Conservation (phyloP, 2,888 invertebrate genomes). For the Plagodis dolabraria region DNA sequence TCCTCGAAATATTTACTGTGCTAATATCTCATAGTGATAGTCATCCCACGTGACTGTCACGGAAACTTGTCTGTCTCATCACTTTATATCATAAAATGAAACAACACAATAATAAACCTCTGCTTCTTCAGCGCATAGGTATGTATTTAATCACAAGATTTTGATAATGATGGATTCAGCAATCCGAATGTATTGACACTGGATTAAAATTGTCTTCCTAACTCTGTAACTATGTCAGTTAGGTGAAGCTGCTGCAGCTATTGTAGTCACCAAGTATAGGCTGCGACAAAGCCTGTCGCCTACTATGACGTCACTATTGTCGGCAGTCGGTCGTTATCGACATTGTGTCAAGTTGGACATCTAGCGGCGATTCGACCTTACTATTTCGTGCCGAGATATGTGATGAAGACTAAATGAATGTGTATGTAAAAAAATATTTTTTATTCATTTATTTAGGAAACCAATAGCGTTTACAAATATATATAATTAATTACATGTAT, state of each 20-base stretch:
- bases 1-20: no score
- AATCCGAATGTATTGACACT: neutral
- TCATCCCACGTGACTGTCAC: no score
- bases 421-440: neutral
- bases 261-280: slow-evolving; percentile 24
- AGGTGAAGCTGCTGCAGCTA: slow-evolving; percentile 10
- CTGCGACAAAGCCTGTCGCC: slow-evolving; percentile 37
- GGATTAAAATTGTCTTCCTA: neutral
- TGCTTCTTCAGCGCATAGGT: no score
- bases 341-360: slow-evolving; percentile 30
- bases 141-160: no score
- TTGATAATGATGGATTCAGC: no score
- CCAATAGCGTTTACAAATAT: no score
- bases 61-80: no score
- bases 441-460: no score
- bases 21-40: no score
- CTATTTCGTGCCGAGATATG: slow-evolving; percentile 2
- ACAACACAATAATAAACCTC: no score
- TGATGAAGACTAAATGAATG: slow-evolving; percentile 5
- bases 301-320: slow-evolving; percentile 34
- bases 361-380: slow-evolving; percentile 30
- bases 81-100: no score
- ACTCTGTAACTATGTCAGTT: slow-evolving; percentile 16
- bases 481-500: no score
- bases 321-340: slow-evolving; percentile 20